Evolutionary conservation across 2,888 invertebrate species (phyloP).

Genomic region (Rotaria sp.): DNA sequence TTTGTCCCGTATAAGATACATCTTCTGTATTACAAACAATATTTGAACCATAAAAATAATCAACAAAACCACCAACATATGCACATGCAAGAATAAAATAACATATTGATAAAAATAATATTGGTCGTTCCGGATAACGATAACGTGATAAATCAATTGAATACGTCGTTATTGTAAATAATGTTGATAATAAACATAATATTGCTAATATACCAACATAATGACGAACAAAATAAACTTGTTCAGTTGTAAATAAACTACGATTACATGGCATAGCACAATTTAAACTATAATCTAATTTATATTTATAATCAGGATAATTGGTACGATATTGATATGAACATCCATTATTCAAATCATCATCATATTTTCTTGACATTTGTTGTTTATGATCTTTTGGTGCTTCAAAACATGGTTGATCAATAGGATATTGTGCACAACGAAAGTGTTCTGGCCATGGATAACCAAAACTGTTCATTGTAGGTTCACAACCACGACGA

Average conservation of each 20-base stretch:
- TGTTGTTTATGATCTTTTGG: background rate
- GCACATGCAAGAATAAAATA: slow-evolving; percentile 54
- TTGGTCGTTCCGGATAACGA: slow-evolving; percentile 56
- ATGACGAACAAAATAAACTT: slow-evolving; percentile 45
- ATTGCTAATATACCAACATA: slow-evolving; percentile 73
- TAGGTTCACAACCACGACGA: slow-evolving; percentile 79
- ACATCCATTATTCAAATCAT: background rate
- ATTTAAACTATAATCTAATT: background rate
- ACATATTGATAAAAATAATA: slow-evolving; percentile 56
- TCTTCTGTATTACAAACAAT: slow-evolving; percentile 47
- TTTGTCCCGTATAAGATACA: slow-evolving; percentile 57
- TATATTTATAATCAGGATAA: background rate
- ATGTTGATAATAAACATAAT: slow-evolving; percentile 62
- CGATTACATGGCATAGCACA: slow-evolving; percentile 40
- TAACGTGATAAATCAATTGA: slow-evolving; percentile 55
- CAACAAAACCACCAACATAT: slow-evolving; percentile 52
- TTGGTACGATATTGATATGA: background rate
- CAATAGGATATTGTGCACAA: slow-evolving; percentile 65
- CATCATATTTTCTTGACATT: too few species aligned
- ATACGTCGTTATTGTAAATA: slow-evolving; percentile 55
- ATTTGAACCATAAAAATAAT: slow-evolving; percentile 21
- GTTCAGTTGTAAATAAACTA: slow-evolving; percentile 27
- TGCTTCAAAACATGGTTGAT: background rate
- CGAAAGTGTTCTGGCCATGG: slow-evolving; percentile 95
- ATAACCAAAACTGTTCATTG: slow-evolving; percentile 81